Percentiles rank a stretch among this genome's conserved stretches.
These are phyloP conservation scores for Drusus annulatus DNA, from an alignment of 1,140 invertebrate species.

Conservation along the genomic window DNA sequence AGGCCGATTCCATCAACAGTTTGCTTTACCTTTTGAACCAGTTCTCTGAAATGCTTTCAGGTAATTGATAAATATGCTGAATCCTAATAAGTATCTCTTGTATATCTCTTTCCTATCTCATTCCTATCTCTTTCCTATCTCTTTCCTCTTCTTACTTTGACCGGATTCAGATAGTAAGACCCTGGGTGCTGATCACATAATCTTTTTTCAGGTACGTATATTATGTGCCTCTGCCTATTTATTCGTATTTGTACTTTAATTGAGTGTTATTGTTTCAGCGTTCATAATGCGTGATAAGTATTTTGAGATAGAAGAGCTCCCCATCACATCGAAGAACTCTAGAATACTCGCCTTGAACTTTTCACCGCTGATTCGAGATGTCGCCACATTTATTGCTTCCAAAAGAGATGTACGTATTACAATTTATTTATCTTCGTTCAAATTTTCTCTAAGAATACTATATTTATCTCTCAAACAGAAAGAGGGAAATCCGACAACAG, in stretches of 20 bases:
- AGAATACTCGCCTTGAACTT: conserved; percentile 60
- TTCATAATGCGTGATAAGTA: conserved; percentile 37
- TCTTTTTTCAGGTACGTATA: too few relatives aligned
- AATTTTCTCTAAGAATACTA: background rate
- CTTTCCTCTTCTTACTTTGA: too few relatives aligned
- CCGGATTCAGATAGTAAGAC: too few relatives aligned
- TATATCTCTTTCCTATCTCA: too few relatives aligned
- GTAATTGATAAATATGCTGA: conserved; percentile 58
- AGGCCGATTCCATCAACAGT: conserved; percentile 57
- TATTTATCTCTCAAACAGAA: background rate
- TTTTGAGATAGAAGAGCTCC: conserved; percentile 58
- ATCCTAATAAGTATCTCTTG: too few relatives aligned
- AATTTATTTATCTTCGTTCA: background rate
- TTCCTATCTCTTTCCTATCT: too few relatives aligned
- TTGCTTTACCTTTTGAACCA: conserved; percentile 62
- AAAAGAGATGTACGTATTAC: conserved; percentile 62
- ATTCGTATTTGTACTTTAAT: too few relatives aligned
- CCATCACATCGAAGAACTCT: conserved; percentile 59
- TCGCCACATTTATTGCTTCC: conserved; percentile 61
- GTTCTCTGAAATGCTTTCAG: conserved; percentile 61
- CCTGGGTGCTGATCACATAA: too few relatives aligned
- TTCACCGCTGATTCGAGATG: conserved; percentile 62
- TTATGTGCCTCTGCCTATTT: too few relatives aligned
- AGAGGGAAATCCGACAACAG: too few relatives aligned
- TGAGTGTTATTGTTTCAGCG: conserved; percentile 20